Conservation (phyloP, 2,113 vertebrate genomes). For the Aspiorhynchus laticeps region DNA sequence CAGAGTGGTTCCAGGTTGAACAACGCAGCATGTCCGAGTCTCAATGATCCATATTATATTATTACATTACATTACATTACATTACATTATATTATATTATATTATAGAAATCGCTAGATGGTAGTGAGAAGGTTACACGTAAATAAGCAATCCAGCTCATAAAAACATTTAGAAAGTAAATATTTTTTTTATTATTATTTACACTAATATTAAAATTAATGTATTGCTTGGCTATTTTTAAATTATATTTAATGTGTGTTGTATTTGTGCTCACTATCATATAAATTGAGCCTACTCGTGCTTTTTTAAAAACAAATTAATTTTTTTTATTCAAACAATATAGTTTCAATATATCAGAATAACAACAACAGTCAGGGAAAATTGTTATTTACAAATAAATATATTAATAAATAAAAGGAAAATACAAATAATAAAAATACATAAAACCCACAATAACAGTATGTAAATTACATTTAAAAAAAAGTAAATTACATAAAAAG, state of each 20-base stretch:
- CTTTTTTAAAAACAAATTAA: no score
- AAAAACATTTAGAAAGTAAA: no score
- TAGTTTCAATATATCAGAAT: neutral
- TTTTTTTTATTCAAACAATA: neutral
- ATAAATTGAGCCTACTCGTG: no score
- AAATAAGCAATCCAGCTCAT: constrained; percentile 42
- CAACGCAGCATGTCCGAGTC: neutral
- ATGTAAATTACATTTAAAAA: neutral
- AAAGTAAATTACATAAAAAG: neutral
- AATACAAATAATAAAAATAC: neutral
- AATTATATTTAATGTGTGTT: no score
- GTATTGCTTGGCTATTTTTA: no score
- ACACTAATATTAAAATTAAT: no score
- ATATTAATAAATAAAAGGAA: neutral
- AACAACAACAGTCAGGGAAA: neutral
- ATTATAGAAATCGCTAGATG: neutral
- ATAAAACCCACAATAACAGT: neutral
- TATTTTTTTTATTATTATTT: no score
- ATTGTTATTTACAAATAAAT: neutral
- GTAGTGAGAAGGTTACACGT: constrained; percentile 62
- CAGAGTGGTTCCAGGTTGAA: neutral
- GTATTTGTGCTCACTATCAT: no score
- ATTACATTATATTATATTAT: no score
- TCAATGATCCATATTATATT: neutral
- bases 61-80: no score